Conservation (phyloP, 2,113 vertebrate species). For the Dinomys branickii region DNA sequence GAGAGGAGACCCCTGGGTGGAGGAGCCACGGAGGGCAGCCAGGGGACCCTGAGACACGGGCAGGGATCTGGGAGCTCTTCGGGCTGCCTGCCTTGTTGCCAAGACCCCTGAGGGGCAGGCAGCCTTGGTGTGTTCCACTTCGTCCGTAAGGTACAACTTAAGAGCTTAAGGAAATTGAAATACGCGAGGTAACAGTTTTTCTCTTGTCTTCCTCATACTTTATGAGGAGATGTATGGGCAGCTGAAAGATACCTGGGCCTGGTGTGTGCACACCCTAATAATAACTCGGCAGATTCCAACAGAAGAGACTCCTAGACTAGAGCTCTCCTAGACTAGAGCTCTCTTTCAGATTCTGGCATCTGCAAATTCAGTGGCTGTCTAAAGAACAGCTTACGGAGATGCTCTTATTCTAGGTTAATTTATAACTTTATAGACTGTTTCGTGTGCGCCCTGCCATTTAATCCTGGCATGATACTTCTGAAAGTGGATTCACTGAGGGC, state of each 20-base stretch:
- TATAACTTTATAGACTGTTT: background rate
- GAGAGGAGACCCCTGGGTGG: background rate
- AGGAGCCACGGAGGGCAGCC: background rate
- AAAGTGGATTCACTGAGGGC: background rate
- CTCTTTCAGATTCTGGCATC: background rate
- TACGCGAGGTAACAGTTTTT: background rate
- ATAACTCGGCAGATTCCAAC: background rate
- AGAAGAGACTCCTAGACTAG: background rate
- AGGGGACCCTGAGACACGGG: background rate
- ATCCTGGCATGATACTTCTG: background rate
- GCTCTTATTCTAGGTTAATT: background rate
- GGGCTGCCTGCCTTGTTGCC: background rate
- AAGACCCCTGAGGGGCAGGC: background rate
- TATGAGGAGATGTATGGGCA: background rate
- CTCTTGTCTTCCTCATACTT: background rate
- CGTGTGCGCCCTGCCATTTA: background rate
- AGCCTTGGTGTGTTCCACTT: background rate
- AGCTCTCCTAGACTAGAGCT: background rate
- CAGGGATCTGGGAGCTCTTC: background rate
- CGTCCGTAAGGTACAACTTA: background rate
- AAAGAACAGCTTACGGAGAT: background rate
- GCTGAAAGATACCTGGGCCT: background rate
- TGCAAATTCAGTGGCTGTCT: background rate
- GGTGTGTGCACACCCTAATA: accelerated
- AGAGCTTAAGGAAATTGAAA: background rate